Evolutionary conservation across 2,113 vertebrate species (phyloP).

Genomic region (Malurus alboscapulatus): DNA sequence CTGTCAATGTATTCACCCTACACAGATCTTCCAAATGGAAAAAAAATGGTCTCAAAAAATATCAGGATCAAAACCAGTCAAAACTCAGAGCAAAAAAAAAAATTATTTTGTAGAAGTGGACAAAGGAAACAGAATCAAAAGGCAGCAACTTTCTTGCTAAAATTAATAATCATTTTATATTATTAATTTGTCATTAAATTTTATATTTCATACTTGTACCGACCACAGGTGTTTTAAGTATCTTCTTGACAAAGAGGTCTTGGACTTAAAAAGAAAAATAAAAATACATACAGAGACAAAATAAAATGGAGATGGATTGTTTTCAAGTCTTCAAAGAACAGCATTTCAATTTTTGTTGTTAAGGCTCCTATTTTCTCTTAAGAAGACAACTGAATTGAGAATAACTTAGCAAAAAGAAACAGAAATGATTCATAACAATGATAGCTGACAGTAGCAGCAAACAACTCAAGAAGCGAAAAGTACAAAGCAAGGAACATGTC

Average conservation of each 20-base stretch:
- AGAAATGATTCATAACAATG: not conserved
- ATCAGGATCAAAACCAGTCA: not conserved
- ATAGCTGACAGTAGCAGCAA: not conserved
- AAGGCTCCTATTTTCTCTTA: not conserved
- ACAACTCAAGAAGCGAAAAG: slow-evolving; percentile 1
- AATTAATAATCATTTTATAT: not conserved
- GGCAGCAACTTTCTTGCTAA: not conserved
- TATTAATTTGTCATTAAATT: not conserved
- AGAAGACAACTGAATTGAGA: slow-evolving; percentile 5
- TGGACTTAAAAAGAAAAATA: not conserved
- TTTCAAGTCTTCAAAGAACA: not conserved
- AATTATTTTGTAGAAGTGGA: not conserved
- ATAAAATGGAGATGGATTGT: not conserved
- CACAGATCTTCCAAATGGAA: not conserved
- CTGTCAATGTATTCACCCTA: not conserved
- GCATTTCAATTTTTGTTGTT: not conserved
- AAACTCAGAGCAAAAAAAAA: not conserved
- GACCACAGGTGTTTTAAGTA: not conserved
- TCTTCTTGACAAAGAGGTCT: not conserved
- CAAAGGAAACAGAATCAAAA: not conserved
- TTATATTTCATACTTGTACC: not conserved
- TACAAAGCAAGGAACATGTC: not conserved
- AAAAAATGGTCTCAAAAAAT: not conserved
- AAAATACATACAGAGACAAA: not conserved
- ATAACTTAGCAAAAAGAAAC: not conserved